Percentiles rank a stretch among this genome's conserved stretches.
phyloP scores from a whole-genome alignment of 1,140 invertebrate genomes.

The Eumeta japonica region DNA sequence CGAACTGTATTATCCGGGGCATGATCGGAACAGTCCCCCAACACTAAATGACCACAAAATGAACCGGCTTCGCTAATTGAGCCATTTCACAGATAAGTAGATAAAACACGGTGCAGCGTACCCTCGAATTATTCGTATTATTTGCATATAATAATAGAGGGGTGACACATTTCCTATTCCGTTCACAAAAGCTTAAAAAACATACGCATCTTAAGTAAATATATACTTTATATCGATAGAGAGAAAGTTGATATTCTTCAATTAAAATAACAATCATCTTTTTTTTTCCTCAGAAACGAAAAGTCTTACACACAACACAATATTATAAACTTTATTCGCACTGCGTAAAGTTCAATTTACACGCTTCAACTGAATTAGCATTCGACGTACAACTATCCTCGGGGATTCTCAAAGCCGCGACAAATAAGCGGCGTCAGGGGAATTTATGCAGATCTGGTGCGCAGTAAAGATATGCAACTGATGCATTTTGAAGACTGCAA shows the following conservation, averaged over 20 bases:
- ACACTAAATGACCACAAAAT: too few relatives aligned
- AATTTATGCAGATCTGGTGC: constrained; percentile 48
- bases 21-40: too few relatives aligned
- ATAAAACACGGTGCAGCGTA: constrained; percentile 47
- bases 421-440: constrained; percentile 28
- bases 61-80: constrained; percentile 47
- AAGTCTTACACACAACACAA: neutral
- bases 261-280: too few relatives aligned
- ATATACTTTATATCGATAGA: too few relatives aligned
- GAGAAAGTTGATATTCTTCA: too few relatives aligned
- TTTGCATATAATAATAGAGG: constrained; percentile 53
- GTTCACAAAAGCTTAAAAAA: too few relatives aligned
- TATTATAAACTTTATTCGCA: constrained; percentile 10
- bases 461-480: constrained; percentile 38
- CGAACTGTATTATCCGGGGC: too few relatives aligned
- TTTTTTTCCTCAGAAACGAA: too few relatives aligned
- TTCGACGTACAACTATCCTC: constrained; percentile 16
- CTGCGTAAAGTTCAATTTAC: constrained; percentile 7
- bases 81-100: constrained; percentile 55
- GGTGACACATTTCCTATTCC: constrained; percentile 37
- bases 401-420: constrained; percentile 29
- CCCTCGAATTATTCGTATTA: constrained; percentile 52
- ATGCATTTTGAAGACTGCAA: constrained; percentile 33
- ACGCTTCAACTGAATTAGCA: constrained; percentile 6
- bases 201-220: too few relatives aligned